phyloP scores from a whole-genome alignment of 2,797 vertebrate genomes.

The Melanogrammus aeglefinus region DNA sequence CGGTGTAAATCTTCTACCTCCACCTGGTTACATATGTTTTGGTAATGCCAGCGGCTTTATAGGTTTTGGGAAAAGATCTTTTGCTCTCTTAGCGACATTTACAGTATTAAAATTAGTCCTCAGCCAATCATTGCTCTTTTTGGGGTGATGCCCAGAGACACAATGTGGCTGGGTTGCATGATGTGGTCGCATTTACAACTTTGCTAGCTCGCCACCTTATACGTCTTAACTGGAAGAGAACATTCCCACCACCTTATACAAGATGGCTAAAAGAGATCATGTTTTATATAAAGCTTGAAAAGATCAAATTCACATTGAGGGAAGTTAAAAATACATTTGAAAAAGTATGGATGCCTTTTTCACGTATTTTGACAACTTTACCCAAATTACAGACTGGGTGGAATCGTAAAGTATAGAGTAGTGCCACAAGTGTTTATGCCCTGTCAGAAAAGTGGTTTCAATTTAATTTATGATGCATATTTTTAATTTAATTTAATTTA shows the following conservation, averaged over 20 bases:
- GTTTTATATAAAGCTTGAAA: constrained; percentile 14
- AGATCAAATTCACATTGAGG: constrained; percentile 14
- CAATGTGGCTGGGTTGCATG: neutral
- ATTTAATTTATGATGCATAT: neutral
- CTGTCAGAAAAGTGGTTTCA: neutral
- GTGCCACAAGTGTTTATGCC: neutral
- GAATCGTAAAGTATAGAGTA: neutral
- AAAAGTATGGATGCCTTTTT: constrained; percentile 7
- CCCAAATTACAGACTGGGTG: constrained; percentile 16
- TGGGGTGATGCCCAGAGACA: constrained; percentile 7
- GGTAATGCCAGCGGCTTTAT: neutral
- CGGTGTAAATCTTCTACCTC: neutral
- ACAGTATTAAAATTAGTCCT: constrained; percentile 4
- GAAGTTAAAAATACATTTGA: constrained; percentile 4
- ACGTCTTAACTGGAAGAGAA: constrained; percentile 10
- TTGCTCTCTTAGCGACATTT: neutral
- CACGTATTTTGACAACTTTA: constrained; percentile 8
- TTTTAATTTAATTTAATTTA: too few species aligned
- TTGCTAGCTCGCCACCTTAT: constrained; percentile 7
- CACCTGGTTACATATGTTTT: neutral
- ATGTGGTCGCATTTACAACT: constrained; percentile 6
- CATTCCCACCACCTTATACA: constrained; percentile 11
- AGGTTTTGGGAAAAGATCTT: constrained; percentile 9
- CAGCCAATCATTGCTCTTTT: constrained; percentile 7
- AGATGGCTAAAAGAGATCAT: constrained; percentile 19